Conservation (phyloP, 2,113 vertebrate species). For the Pantherophis guttatus region DNA sequence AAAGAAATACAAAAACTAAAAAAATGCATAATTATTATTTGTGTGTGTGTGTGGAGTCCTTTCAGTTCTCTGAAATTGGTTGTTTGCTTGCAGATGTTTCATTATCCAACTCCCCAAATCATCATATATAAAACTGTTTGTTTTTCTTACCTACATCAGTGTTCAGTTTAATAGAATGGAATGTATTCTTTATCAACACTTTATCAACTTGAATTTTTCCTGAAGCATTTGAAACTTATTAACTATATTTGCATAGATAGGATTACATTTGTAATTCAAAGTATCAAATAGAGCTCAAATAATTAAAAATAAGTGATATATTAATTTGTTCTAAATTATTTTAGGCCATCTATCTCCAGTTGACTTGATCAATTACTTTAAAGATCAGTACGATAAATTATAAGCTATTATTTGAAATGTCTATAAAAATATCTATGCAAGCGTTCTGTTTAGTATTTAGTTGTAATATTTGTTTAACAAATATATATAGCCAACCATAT, state of each 20-base stretch:
- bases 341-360: conserved; percentile 39
- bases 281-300: neutral
- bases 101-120: neutral
- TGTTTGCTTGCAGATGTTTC: neutral
- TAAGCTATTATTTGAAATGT: neutral
- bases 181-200: conserved; percentile 37
- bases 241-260: conserved; percentile 26
- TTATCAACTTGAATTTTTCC: conserved; percentile 26
- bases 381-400: neutral
- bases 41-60: neutral
- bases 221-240: conserved; percentile 36
- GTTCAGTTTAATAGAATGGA: conserved; percentile 36
- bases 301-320: conserved; percentile 36
- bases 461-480: neutral
- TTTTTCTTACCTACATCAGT: conserved; percentile 38
- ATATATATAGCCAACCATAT: neutral
- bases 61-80: neutral
- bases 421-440: neutral
- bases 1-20: conserved; percentile 29
- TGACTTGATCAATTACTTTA: conserved; percentile 1
- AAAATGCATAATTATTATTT: neutral
- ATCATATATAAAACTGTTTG: neutral
- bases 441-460: neutral
- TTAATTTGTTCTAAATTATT: conserved; percentile 34
- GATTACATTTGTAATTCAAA: conserved; percentile 18